Evolutionary conservation across 2,113 vertebrate species (phyloP).

Genomic region (Cryptomyrus ogoouensis): DNA sequence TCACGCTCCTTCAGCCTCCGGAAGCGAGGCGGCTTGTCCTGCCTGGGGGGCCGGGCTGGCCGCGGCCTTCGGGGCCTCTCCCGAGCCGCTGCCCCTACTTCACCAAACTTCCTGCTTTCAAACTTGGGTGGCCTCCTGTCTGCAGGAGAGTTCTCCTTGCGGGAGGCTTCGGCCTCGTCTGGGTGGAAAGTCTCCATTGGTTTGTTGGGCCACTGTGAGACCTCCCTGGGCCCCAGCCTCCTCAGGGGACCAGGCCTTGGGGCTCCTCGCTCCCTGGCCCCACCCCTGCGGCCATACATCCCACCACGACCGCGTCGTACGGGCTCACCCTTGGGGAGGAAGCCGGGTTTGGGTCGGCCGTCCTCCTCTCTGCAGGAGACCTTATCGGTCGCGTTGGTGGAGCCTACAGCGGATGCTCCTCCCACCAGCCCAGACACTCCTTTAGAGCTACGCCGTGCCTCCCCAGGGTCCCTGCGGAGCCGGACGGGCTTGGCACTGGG

Average conservation of each 20-base stretch:
- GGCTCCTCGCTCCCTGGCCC: slow-evolving; percentile 75
- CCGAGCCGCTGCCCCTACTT: slow-evolving; percentile 71
- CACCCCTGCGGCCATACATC: slow-evolving; percentile 73
- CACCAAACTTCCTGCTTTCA: slow-evolving; percentile 76
- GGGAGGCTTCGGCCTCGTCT: slow-evolving; percentile 53
- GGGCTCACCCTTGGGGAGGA: slow-evolving; percentile 91
- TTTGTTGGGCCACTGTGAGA: slow-evolving; percentile 83
- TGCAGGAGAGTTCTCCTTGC: slow-evolving; percentile 44
- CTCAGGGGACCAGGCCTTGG: slow-evolving; percentile 75
- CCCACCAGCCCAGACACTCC: slow-evolving; percentile 24
- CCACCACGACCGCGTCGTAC: slow-evolving; percentile 84
- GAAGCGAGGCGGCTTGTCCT: slow-evolving; percentile 94
- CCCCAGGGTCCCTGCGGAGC: slow-evolving; percentile 56
- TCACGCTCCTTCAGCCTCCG: slow-evolving; percentile 88
- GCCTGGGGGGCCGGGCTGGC: slow-evolving; percentile 86
- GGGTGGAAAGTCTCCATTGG: slow-evolving; percentile 73
- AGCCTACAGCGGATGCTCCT: slow-evolving; percentile 37
- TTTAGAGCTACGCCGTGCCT: slow-evolving; percentile 49
- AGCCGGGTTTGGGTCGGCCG: slow-evolving; percentile 78
- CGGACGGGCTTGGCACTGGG: slow-evolving; percentile 78
- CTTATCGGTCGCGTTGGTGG: slow-evolving; percentile 51
- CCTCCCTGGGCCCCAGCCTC: slow-evolving; percentile 71
- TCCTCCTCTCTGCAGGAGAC: slow-evolving; percentile 65
- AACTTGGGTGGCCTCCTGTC: slow-evolving; percentile 76
- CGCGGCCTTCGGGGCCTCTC: slow-evolving; percentile 86